phyloP scores from a whole-genome alignment of 2,797 vertebrate species.

The Gallirallus australis region DNA sequence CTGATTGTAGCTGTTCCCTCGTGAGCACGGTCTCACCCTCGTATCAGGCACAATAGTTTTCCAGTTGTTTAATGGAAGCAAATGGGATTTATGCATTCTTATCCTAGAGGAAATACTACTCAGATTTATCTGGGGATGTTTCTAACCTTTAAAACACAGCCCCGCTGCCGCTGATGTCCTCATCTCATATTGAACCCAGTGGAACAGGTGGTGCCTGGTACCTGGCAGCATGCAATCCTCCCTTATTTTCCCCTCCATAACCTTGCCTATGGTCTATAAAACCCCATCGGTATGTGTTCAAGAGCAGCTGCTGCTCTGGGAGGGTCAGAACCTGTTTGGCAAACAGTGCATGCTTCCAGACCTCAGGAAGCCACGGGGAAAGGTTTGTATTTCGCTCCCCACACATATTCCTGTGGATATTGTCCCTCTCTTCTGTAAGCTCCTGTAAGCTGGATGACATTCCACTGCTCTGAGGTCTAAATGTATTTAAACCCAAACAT shows the following conservation, averaged over 20 bases:
- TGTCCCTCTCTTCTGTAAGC: not conserved
- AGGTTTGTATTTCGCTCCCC: fast-evolving
- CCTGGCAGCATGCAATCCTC: not conserved
- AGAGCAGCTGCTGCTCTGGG: not conserved
- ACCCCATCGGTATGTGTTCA: not conserved
- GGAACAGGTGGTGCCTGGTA: not conserved
- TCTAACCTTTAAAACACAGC: not conserved
- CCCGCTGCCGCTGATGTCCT: not conserved
- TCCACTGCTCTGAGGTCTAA: not conserved
- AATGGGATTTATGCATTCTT: not conserved
- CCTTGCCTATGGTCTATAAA: not conserved
- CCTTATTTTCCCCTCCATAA: not conserved
- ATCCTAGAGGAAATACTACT: not conserved
- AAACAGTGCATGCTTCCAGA: not conserved
- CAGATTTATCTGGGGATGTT: not conserved
- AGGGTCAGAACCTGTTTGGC: not conserved
- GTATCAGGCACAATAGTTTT: not conserved
- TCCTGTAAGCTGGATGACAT: not conserved
- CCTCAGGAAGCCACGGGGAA: not conserved
- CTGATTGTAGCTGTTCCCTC: not conserved
- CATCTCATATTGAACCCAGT: fast-evolving
- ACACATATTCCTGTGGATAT: not conserved
- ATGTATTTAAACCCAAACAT: not conserved
- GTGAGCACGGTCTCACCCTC: not conserved
- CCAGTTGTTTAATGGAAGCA: not conserved